Percentiles rank a stretch among this genome's conserved stretches.
Evolutionary conservation across 2,797 vertebrate genomes (phyloP).

Genomic region (Ataeniobius toweri): DNA sequence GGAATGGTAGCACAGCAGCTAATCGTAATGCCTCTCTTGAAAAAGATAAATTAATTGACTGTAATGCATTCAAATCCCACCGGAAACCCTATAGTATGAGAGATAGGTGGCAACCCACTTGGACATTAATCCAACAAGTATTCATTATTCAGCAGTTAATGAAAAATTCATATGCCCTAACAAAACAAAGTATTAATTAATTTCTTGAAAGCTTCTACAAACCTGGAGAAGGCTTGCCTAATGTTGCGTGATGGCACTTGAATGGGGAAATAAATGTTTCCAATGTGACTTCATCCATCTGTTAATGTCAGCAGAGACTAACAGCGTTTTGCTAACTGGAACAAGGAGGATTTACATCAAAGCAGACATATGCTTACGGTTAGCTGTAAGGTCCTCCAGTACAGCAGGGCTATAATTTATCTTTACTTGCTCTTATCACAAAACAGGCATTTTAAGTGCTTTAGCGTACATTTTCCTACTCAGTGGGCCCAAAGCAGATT

Average conservation of each 20-base stretch:
- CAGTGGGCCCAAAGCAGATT: slow-evolving; percentile 49
- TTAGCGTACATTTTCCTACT: slow-evolving; percentile 26
- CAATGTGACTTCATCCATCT: slow-evolving; percentile 59
- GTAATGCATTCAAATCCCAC: slow-evolving; percentile 73
- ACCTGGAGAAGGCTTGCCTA: slow-evolving; percentile 69
- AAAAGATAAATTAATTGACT: slow-evolving; percentile 76
- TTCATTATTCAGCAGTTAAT: slow-evolving; percentile 81
- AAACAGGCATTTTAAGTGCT: slow-evolving; percentile 33
- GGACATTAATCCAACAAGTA: slow-evolving; percentile 80
- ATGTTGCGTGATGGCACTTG: slow-evolving; percentile 71
- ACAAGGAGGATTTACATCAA: slow-evolving; percentile 46
- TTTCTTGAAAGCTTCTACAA: slow-evolving; percentile 75
- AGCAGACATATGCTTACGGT: slow-evolving; percentile 40
- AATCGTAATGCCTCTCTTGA: slow-evolving; percentile 66
- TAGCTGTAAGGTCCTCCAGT: slow-evolving; percentile 27
- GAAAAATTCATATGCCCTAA: slow-evolving; percentile 80
- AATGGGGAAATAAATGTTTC: slow-evolving; percentile 65
- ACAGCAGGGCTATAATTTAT: slow-evolving; percentile 43
- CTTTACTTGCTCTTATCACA: slow-evolving; percentile 31
- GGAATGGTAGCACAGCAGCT: slow-evolving; percentile 59
- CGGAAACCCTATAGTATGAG: slow-evolving; percentile 70
- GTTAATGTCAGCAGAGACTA: slow-evolving; percentile 47
- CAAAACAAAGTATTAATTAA: slow-evolving; percentile 80
- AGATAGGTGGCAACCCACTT: slow-evolving; percentile 77
- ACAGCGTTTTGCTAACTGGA: slow-evolving; percentile 56